Conservation (phyloP, 2,888 invertebrate species). For the Cheilosia impressa region DNA sequence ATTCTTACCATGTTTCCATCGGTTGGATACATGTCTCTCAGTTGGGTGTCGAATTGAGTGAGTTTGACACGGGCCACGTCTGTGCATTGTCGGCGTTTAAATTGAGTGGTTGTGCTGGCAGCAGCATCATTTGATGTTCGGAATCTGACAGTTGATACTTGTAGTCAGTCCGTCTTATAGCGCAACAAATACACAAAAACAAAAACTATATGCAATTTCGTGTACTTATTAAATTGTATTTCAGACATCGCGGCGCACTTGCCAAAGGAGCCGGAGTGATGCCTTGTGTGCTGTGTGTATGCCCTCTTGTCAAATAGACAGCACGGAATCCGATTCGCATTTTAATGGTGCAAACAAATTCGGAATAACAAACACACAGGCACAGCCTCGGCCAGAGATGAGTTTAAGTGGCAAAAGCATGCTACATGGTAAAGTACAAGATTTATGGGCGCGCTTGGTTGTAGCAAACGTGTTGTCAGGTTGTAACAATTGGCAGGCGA, state of each 20-base stretch:
- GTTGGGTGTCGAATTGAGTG: conserved; percentile 62
- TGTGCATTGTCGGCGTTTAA: conserved; percentile 47
- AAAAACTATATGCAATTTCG: not conserved
- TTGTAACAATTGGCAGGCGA: conserved; percentile 30
- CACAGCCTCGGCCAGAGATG: not conserved
- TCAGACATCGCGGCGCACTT: conserved; percentile 19
- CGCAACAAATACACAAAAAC: not conserved
- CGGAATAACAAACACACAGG: conserved; percentile 49
- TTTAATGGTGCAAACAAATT: conserved; percentile 63
- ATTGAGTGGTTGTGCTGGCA: conserved; percentile 55
- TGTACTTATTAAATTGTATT: conserved; percentile 62
- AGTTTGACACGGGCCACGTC: conserved; percentile 45
- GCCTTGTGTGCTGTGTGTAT: conserved; percentile 7
- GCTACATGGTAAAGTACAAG: conserved; percentile 36
- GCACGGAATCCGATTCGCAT: conserved; percentile 52
- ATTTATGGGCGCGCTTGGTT: conserved; percentile 35
- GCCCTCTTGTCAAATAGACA: conserved; percentile 41
- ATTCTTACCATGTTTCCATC: conserved; percentile 9
- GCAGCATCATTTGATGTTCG: conserved; percentile 33
- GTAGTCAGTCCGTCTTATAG: conserved; percentile 2
- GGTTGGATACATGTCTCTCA: conserved; percentile 27
- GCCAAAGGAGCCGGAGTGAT: conserved; percentile 17
- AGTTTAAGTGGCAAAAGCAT: conserved; percentile 37
- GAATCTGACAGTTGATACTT: conserved; percentile 42
- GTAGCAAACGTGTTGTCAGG: conserved; percentile 38